Conservation (phyloP, 2,888 invertebrate species). For the Homarus gammarus region DNA sequence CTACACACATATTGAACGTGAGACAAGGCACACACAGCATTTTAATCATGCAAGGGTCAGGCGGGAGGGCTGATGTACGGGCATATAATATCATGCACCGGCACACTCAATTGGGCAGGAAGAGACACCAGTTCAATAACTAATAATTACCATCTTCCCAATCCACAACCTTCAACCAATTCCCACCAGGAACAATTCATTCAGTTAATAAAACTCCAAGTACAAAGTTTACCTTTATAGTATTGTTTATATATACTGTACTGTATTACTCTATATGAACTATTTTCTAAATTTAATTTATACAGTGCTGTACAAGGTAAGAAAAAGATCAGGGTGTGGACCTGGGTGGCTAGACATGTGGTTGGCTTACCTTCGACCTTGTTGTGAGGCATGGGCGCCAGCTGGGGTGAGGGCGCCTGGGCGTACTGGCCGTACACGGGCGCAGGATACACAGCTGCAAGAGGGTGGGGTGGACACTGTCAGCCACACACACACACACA, state of each 20-base stretch:
- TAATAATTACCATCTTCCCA: slow-evolving; percentile 48
- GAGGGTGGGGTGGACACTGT: slow-evolving; percentile 71
- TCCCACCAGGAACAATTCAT: slow-evolving; percentile 22
- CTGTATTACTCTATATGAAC: no score
- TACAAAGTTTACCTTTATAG: no score
- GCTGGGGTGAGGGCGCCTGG: slow-evolving; percentile 74
- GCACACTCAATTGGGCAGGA: slow-evolving; percentile 46
- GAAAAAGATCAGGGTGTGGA: slow-evolving; percentile 35
- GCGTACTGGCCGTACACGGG: slow-evolving; percentile 75
- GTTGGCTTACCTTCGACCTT: slow-evolving; percentile 74
- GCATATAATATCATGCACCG: slow-evolving; percentile 41
- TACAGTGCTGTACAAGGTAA: neutral
- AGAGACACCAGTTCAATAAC: slow-evolving; percentile 48
- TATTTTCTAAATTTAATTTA: neutral
- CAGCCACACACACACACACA: slow-evolving; percentile 73
- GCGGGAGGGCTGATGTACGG: slow-evolving; percentile 38
- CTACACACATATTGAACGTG: slow-evolving; percentile 28
- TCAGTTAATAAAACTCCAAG: neutral
- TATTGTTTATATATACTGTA: no score
- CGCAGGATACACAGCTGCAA: slow-evolving; percentile 75
- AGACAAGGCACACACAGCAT: slow-evolving; percentile 40
- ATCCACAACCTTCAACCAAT: slow-evolving; percentile 37
- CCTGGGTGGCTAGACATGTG: slow-evolving; percentile 38
- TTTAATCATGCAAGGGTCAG: slow-evolving; percentile 41
- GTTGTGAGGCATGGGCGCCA: slow-evolving; percentile 73